Base-by-base conservation (phyloP, 1,140 invertebrate species). In the Myzus persicae region DNA sequence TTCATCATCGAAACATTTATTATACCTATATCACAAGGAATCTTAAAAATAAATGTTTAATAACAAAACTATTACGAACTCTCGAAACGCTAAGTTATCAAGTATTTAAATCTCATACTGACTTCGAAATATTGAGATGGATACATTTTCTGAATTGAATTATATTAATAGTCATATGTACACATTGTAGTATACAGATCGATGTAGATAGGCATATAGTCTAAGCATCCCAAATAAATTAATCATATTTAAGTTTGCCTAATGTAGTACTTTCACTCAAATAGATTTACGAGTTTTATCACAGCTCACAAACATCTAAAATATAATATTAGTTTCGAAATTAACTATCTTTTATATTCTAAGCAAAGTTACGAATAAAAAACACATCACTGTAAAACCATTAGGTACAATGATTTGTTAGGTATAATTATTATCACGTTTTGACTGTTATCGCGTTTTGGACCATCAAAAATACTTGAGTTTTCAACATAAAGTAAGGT, bases 251-350 rank as follows among this genome's bases (percentile, higher is more conserved):
- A 38, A 76, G 24, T 54, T 54, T 54, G n/a, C n/a, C 22, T 51
- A 38, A 22, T 48, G 87, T 51, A 51, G 8, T 89, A 89, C 46
- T 89, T 89, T 89, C 36, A 89, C 87, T 89, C 9, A 31, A 89
- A 26, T 40, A 54, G 0, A 14, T 89, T 26, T 89, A 89, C 9
- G 36, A 51, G 48, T 14, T 36, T 54, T 51, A 2, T 89, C 7
- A 54, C 11, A 26, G 44, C n/a, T n/a, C n/a, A n/a, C n/a, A n/a
- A n/a, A 24, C 18, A 51, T 48, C 36, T 88, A 88, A 87, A 20
- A 87, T 82, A 38, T 22, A 36, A 2, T 40, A 38, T 8, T 81
- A 6, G 9, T 67, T 67, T 48, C 18, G 11, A 31, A 67, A 31
- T 67, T 31, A 67, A 67, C 9, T 7, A 67, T 67, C 1, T 67